Base-by-base conservation (phyloP, 2,888 invertebrate species). In the Lobophora halterata region DNA sequence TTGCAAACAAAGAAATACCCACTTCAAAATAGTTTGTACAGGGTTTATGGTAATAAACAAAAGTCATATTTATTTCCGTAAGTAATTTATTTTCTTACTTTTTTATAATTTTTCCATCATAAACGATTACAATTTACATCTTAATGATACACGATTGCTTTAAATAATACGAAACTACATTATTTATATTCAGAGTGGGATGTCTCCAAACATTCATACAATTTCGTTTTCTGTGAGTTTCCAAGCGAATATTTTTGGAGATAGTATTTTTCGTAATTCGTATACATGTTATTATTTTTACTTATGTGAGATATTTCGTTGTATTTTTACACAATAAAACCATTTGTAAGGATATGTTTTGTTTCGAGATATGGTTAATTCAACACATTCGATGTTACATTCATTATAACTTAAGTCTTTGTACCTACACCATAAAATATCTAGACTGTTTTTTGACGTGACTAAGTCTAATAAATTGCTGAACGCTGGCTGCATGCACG, bases 71-170 rank as follows among this genome's bases (percentile, higher is more conserved):
- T 61, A 63, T n/a, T n/a, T n/a, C n/a, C n/a, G n/a, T n/a, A n/a
- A 52, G 63, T 66, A 70, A 67, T 81, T 82, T 83, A 79, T 75
- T 81, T 57, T 80, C 61, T 67, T 80, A 79, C 69, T 78, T 71
- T 52, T 66, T 79, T 72, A 79, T 76, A 76, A n/a, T 67, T 76
- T 76, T 71, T 71, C 71, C 37, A 34, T 73, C 58, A 72, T 76
- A 71, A 80, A 79, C 67, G 78, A 78, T 82, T 85, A 86, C 71
- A 83, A 82, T 86, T 64, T 83, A 86, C 81, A 86, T 71, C 71
- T 78, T 82, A 78, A 67, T 59, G 65, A 75, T 79, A 83, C 62
- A 79, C 69, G 66, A 68, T 77, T 71, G 66, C 62, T 60, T 71
- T 77, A 78, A 80, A 77, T 71, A 73, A 59, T 69, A 70, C 56